Base-by-base conservation (phyloP, 2,888 invertebrate genomes). In the Chymomyza amoena region DNA sequence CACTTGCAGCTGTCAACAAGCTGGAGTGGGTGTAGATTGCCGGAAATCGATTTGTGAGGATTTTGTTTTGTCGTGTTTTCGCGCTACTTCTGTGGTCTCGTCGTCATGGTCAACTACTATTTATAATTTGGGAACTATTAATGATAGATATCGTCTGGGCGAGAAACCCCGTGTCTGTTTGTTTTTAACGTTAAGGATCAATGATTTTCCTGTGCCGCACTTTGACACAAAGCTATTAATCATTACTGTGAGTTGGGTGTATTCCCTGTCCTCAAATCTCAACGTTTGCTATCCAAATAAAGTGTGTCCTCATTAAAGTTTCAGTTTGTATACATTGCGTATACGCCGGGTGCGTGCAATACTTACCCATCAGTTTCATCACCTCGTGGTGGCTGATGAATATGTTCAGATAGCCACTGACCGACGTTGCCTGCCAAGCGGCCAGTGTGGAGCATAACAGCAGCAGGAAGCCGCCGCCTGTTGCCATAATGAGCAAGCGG, bases 381-480 rank as follows among this genome's bases (percentile, higher is more conserved):
- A 96, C 95, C 93, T 96, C 96, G 78, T 94, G 94, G 91, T 95
- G 95, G 91, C 95, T 95, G 93, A 96, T 95, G 92, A 95, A 96
- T 89, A 96, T 94, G 92, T 96, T 95, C 89, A 96, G 94, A 93
- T 96, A 95, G 91, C 94, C 94, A 91, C 94, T 93, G 92, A 93
- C 93, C 92, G 92, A 90, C 69, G 85, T 69, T 64, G 90, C 83
- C 76, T 87, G 88, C 89, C 89, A 90, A 62, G 84, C 78, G 72
- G 88, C 78, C 72, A 89, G 77, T 61, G 84, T 78, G 66, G 84
- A 81, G 80, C 87, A 88, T 68, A 90, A 32, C 61, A 75, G 62
- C 52, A 72, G 36, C 6, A 73, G 66, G 20, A 66, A 77, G 13
- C 68, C 16, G 6, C 28, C 61, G 71, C 95, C 94, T 92, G 63